These are phyloP conservation scores for Xenotilapia flavipinnis DNA, from an alignment of 2,113 vertebrate genomes.

Conservation along the genomic window DNA sequence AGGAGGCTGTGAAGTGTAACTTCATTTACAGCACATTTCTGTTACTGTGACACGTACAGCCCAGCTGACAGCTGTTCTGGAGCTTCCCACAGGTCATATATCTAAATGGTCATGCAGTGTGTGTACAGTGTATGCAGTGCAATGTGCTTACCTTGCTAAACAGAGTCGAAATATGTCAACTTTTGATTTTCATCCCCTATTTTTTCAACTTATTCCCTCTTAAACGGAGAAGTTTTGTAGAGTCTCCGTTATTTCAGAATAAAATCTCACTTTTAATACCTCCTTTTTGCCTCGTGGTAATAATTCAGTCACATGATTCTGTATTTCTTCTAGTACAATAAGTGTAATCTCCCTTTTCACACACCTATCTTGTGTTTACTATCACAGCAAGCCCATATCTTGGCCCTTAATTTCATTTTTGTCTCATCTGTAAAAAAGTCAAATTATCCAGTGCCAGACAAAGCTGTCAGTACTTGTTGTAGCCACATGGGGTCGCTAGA, in stretches of 20 bases:
- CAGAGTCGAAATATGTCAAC: not conserved
- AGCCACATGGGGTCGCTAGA: slow-evolving; percentile 5
- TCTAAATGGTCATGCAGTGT: not conserved
- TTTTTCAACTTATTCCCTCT: not conserved
- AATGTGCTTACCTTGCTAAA: not conserved
- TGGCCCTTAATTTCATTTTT: not conserved
- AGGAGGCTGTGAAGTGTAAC: not conserved
- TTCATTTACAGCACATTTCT: not conserved
- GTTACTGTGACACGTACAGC: not conserved
- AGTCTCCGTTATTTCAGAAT: not conserved
- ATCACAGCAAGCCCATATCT: not conserved
- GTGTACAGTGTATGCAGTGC: not conserved
- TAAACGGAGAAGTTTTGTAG: rapidly evolving
- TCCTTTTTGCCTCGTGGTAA: not conserved
- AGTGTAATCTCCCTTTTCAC: not conserved
- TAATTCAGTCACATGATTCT: not conserved
- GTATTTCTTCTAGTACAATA: not conserved
- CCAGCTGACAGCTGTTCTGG: not conserved
- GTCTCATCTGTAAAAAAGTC: not conserved
- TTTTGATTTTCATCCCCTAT: not conserved
- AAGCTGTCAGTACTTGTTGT: not conserved
- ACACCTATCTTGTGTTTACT: not conserved
- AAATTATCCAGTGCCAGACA: not conserved
- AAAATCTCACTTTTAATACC: not conserved
- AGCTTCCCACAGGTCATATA: not conserved